Percentiles rank a stretch among this genome's conserved stretches.
phyloP scores from a whole-genome alignment of 1,140 invertebrate genomes.

The Sycophila sp. region DNA sequence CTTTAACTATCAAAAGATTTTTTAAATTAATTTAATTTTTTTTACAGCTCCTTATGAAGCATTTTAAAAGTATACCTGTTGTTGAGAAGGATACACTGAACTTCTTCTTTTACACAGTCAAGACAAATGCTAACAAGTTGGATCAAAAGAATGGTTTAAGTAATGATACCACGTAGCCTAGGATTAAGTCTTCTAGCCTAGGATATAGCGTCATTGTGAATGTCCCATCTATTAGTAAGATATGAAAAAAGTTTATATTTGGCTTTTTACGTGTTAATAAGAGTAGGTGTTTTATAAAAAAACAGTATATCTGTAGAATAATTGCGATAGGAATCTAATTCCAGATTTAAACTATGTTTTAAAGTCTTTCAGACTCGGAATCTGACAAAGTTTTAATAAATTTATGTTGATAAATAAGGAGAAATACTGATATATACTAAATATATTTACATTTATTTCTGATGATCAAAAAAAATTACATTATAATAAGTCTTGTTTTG shows the following conservation, averaged over 20 bases:
- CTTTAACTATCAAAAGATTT: too few relatives aligned
- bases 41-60: constrained; percentile 86
- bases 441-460: constrained; percentile 46
- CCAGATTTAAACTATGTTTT: constrained; percentile 32
- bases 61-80: constrained; percentile 94
- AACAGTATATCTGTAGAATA: constrained; percentile 43
- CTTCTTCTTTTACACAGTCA: constrained; percentile 97
- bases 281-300: constrained; percentile 51
- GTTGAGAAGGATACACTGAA: constrained; percentile 94
- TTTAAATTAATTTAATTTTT: background rate
- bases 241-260: constrained; percentile 42
- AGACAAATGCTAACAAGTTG: constrained; percentile 92
- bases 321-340: constrained; percentile 23
- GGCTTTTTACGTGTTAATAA: constrained; percentile 52
- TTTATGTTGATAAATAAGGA: constrained; percentile 9
- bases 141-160: constrained; percentile 88
- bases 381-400: constrained; percentile 27
- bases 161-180: constrained; percentile 69
- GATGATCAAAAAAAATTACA: constrained; percentile 12
- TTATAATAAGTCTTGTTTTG: constrained; percentile 35
- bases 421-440: constrained; percentile 38
- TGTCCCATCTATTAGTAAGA: constrained; percentile 42
- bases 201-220: constrained; percentile 36
- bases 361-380: background rate
- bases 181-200: constrained; percentile 20